Evolutionary conservation across 23 tunicate genomes (phyloP), one percentile per base, ranked within the genome.

Genomic region (Phallusia fumigata): DNA sequence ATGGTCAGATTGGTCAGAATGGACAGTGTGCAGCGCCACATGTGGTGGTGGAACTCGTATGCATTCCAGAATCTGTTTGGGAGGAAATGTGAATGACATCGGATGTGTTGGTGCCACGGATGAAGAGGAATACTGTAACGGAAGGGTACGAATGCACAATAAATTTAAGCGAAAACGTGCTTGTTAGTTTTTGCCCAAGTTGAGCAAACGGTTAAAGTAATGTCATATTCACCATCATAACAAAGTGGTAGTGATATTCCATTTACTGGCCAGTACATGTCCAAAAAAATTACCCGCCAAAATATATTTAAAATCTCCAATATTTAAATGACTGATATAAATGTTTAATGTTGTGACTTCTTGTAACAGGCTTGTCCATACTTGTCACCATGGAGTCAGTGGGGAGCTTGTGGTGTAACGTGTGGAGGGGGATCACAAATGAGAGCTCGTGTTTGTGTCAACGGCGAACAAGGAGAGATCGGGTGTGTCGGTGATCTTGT

Each of bases 311-410:
- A n/a, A n/a, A n/a, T n/a, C n/a, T n/a, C n/a, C n/a, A n/a, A n/a
- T n/a, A n/a, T n/a, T n/a, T n/a, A n/a, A n/a, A n/a, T n/a, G n/a
- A n/a, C n/a, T n/a, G n/a, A n/a, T n/a, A n/a, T n/a, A n/a, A n/a
- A n/a, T n/a, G n/a, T n/a, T 10, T 3, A 40, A 40, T 40, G 10
- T 40, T 40, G 47, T 40, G 5, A 5, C 47, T 10, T 10, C 10
- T 40, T 40, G 47, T 40, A 40, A 40, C 47, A 88, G 93, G 87
- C 87, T 13, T 88, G 93, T 73, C 84, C 93, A 16, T 88, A 81
- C 84, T 88, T 80, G 76, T 88, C 93, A 22, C 81, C 93, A 0
- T 88, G 93, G 93, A 51, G 79, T 24, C 79, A 81, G 33, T 72
- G 49, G 35, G 77, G 79, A n/a, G 87, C 32, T 16, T 88, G 93